Evolutionary conservation across 2,888 invertebrate species (phyloP).

Genomic region (Lordiphosa fenestrarum): DNA sequence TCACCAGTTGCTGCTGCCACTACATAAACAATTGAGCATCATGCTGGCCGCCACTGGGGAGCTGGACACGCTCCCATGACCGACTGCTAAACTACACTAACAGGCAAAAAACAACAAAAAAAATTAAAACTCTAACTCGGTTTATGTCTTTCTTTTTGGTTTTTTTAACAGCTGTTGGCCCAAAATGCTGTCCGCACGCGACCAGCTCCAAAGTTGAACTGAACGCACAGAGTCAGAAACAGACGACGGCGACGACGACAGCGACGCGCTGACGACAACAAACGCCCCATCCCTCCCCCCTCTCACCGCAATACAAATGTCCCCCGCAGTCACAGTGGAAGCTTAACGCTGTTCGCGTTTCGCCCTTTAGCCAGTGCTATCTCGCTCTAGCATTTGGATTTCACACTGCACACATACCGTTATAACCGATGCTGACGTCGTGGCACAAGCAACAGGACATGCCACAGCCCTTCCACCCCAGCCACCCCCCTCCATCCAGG

Average conservation of each 20-base stretch:
- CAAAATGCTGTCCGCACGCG: constrained; percentile 46
- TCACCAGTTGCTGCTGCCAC: constrained; percentile 61
- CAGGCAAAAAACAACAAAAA: not conserved
- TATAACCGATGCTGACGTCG: constrained; percentile 59
- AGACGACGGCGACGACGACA: constrained; percentile 26
- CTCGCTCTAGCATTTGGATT: constrained; percentile 39
- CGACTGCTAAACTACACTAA: constrained; percentile 20
- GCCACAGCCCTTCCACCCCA: constrained; percentile 11
- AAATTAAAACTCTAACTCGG: not conserved
- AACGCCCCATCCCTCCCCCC: not conserved
- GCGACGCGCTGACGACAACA: constrained; percentile 18
- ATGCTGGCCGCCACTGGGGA: constrained; percentile 45
- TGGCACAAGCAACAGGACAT: constrained; percentile 62
- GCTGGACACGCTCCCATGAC: constrained; percentile 6
- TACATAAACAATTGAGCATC: constrained; percentile 53
- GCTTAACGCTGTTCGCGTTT: constrained; percentile 48
- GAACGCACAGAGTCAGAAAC: constrained; percentile 38
- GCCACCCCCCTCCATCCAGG: not conserved
- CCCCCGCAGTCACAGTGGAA: constrained; percentile 29
- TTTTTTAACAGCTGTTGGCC: constrained; percentile 1
- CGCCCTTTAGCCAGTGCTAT: constrained; percentile 30
- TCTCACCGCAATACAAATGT: constrained; percentile 1
- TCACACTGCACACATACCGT: constrained; percentile 4
- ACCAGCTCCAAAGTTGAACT: constrained; percentile 69
- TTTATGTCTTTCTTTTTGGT: not conserved